Evolutionary conservation across 1,140 invertebrate species (phyloP), one percentile per base, ranked within the genome.

Genomic region (Epicauta chinensis): DNA sequence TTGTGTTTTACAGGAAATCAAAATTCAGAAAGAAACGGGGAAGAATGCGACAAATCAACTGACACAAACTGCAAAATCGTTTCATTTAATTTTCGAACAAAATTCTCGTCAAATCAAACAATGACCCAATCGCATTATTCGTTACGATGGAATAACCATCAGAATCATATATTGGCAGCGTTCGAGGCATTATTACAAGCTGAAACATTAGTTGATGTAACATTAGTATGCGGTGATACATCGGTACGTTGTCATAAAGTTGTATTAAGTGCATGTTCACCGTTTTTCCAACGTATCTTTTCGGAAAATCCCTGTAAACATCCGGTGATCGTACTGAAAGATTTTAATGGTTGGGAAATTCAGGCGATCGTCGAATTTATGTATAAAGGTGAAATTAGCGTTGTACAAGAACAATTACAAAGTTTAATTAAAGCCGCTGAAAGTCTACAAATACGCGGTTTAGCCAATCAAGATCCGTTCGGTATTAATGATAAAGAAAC

Each of bases 251-350:
- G 90, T 7, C 91, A 94, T 74, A 93, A 92, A 73, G 88, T 94
- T 53, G 86, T 94, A 17, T 79, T 94, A 3, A 90, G 89, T 61
- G 89, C 89, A 23, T 93, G 89, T 78, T 92, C 89, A 66, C 89
- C 90, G 2, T 92, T 92, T 65, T 93, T 94, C 69, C 82, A 90
- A 61, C 78, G 83, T 62, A 87, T 94, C 66, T 92, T 94, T 66
- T 82, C 84, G 45, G 89, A 93, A 60, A 91, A 89, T 60, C 89
- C 90, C n/a, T 93, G 89, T 76, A 91, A 93, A 66, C 91, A 93
- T 69, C 91, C 91, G 7, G 88, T 93, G 40, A 91, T 94, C 64
- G 88, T 93, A 39, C 70, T 93, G 13, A 93, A 93, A 71, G 91
- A 93, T 71, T 88, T 92, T 62, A 79, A 81, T 61, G 86, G 84